Conservation (phyloP, 2,888 invertebrate genomes). For the Plebejus melissa region DNA sequence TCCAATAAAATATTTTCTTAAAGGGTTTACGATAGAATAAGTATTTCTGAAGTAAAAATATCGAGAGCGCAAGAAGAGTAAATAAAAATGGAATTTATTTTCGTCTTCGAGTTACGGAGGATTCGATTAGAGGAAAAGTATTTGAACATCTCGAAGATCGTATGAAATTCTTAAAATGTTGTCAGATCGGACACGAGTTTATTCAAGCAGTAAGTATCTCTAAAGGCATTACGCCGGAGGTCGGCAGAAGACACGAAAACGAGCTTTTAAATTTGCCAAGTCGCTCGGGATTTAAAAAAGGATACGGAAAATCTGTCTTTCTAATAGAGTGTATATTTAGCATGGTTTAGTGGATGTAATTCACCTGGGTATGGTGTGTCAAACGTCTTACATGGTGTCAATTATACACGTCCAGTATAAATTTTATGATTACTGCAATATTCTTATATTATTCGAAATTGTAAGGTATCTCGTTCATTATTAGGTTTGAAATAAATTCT, state of each 20-base stretch:
- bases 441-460: no score
- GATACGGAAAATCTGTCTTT: neutral
- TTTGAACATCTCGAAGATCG: conserved; percentile 16
- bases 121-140: conserved; percentile 22
- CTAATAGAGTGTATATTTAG: conserved; percentile 2
- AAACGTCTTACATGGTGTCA: neutral
- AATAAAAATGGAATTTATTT: conserved; percentile 21
- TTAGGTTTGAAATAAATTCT: no score
- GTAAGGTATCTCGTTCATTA: no score
- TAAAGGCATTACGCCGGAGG: conserved; percentile 41
- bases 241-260: conserved; percentile 45
- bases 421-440: no score
- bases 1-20: neutral
- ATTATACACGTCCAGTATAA: neutral
- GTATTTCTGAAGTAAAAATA: neutral
- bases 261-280: conserved; percentile 45
- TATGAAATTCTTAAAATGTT: conserved; percentile 34
- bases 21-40: neutral
- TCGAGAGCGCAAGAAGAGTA: conserved; percentile 13
- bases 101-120: conserved; percentile 2
- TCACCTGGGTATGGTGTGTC: neutral
- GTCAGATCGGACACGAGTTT: conserved; percentile 46
- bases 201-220: conserved; percentile 43
- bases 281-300: conserved; percentile 41
- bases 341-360: neutral